Base-by-base conservation (phyloP, 2,888 invertebrate species). In the Agrochola lychnidis region DNA sequence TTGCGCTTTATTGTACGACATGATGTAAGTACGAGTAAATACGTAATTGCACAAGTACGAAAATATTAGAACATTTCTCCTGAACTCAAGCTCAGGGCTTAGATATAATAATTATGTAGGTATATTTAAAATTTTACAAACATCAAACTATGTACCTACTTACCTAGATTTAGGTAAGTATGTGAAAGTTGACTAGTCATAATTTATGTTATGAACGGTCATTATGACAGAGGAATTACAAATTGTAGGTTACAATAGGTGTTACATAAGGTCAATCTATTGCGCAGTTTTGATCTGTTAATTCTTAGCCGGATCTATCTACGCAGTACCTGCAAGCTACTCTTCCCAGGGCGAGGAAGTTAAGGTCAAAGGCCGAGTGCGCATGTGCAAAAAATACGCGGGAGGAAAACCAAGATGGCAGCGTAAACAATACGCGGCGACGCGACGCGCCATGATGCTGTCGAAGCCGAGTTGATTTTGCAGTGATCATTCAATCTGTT, bases 361-460 rank as follows among this genome's bases (percentile, higher is more conserved):
- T 79, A 84, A 84, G 86, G 79, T 83, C 81, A 78, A 79, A 83
- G 53, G 70, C 73, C 74, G 74, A 90, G 66, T 85, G 92, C 94
- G 93, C 94, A 93, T 93, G 93, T 92, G 92, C 92, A 91, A 79
- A 82, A 82, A 91, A 87, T 89, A 87, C 91, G 91, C 91, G 91
- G 91, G 89, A 90, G 89, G 83, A 78, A 78, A 78, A 76, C 77
- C 82, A 84, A 86, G 84, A 84, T 86, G 86, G 80, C 82, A 81
- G 68, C 73, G 86, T 89, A 91, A 92, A 91, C 91, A 92, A 90
- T 82, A 88, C 84, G 74, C 25, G 19, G 45, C 45, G 53, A 12
- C 22, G 25, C 25, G 45, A 16, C 36, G 30, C 79, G 62, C 62
- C 57, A 66, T 77, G 40, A 61, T 57, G 80, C 19, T 45, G 4